Evolutionary conservation across 1,140 invertebrate genomes (phyloP).

Genomic region (Pissodes strobi): DNA sequence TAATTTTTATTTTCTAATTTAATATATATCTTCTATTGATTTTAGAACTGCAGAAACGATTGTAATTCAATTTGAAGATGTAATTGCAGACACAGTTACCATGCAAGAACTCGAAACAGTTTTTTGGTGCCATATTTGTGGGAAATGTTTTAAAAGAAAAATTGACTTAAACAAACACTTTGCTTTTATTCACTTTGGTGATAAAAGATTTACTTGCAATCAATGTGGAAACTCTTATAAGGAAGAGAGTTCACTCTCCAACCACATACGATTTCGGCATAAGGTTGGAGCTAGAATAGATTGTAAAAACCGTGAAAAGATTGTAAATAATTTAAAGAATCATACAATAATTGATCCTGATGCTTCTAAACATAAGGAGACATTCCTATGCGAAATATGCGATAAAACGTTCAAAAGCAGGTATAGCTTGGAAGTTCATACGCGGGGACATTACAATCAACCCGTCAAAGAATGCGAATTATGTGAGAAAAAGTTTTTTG

Average conservation of each 20-base stretch:
- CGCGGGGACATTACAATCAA: background rate
- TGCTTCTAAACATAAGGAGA: too few species aligned
- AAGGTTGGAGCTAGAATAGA: too few species aligned
- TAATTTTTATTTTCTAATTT: too few species aligned
- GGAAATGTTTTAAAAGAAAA: background rate
- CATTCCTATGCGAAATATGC: background rate
- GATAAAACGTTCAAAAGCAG: background rate
- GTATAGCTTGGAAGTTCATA: background rate
- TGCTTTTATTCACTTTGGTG: conserved; percentile 3
- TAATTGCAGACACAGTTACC: too few species aligned
- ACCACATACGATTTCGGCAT: background rate
- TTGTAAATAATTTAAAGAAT: too few species aligned
- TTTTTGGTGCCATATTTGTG: conserved; percentile 10
- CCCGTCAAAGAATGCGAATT: background rate
- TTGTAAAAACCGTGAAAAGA: too few species aligned
- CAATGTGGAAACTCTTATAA: background rate
- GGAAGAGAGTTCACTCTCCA: background rate
- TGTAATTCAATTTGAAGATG: too few species aligned
- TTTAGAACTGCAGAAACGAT: too few species aligned
- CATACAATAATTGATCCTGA: too few species aligned
- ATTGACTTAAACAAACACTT: conserved; percentile 7
- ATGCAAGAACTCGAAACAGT: background rate
- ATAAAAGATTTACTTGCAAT: background rate
- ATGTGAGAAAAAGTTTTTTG: background rate
- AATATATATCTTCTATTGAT: too few species aligned